These are phyloP conservation scores for Galendromus occidentalis DNA, from an alignment of 1,140 invertebrate species.

Conservation along the genomic window DNA sequence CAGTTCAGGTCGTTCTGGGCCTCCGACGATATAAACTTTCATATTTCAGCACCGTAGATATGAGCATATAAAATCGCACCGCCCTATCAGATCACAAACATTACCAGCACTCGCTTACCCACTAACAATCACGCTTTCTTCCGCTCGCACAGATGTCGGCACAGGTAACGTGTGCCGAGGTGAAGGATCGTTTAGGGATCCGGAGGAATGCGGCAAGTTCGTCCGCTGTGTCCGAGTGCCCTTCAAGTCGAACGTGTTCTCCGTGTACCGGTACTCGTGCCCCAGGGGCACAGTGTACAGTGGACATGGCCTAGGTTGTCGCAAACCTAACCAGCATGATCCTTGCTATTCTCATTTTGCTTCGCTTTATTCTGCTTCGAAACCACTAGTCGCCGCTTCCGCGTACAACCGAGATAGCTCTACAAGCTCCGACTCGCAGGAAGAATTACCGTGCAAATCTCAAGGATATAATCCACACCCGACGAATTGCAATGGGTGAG, in stretches of 20 bases:
- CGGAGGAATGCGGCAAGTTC: conserved; percentile 17
- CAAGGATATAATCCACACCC: background rate
- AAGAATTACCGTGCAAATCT: background rate
- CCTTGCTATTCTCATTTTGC: conserved; percentile 22
- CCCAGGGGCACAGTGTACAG: conserved; percentile 31
- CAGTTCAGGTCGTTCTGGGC: no score
- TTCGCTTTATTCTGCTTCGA: background rate
- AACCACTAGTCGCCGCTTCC: conserved; percentile 39
- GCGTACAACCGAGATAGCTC: background rate
- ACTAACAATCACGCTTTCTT: background rate
- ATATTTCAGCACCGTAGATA: no score
- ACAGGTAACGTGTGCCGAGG: conserved; percentile 5
- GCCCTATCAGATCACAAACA: no score
- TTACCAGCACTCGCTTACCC: no score
- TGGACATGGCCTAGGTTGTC: conserved; percentile 17
- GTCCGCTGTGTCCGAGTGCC: conserved; percentile 20
- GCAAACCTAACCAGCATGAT: background rate
- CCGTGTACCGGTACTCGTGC: conserved; percentile 40
- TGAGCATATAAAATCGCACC: no score
- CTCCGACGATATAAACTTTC: no score
- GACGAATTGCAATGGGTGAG: background rate
- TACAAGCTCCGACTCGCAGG: background rate
- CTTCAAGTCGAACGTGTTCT: conserved; percentile 28
- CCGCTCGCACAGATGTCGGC: background rate
- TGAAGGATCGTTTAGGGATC: conserved; percentile 17